Base-by-base conservation (phyloP, 2,113 vertebrate genomes). In the Salvelinus alpinus region DNA sequence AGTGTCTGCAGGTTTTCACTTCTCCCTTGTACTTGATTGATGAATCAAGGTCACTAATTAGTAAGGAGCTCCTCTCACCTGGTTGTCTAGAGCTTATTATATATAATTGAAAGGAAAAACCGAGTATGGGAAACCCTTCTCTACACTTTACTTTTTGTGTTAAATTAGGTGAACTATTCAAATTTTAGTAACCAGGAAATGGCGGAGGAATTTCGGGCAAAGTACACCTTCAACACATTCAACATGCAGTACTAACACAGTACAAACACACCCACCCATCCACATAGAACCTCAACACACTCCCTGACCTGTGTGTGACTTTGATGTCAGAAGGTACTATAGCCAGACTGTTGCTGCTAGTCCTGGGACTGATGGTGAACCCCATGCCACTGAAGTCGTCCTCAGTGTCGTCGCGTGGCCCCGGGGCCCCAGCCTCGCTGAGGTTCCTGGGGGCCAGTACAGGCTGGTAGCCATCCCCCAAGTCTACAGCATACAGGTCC, bases 311-410 rank as follows among this genome's bases (percentile, higher is more conserved):
- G 77, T 97, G 96, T 1, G 97, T 99, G 77, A 98, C 96, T 91
- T 95, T 97, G 80, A 97, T 94, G 25, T 95, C 94, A 64, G 92
- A 94, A 31, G 95, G 91, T n/a, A 90, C 85, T 0, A 74, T 12
- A 8, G 51, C 16, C 16, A 92, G 85, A 13, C 91, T 89, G 60
- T 72, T 88, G 0, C 77, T 90, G 72, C n/a, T 64, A 25, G 91
- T 88, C 72, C 90, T 91, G 2, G 76, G 71, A 57, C 70, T 79
- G 0, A 79, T 84, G 13, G 94, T 90, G 68, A 89, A 88, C 0
- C 94, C 97, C 3, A 94, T 94, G 57, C 97, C 97, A 31, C 97
- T 98, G 84, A 94, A 97, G 47, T 96, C 95, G 0, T 92, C 95
- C 5, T 96, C 95, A 11, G 88, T 85, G 11, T 95, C 83, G 72